Evolutionary conservation across 2,113 vertebrate genomes (phyloP).

Genomic region (Apteryx owenii): DNA sequence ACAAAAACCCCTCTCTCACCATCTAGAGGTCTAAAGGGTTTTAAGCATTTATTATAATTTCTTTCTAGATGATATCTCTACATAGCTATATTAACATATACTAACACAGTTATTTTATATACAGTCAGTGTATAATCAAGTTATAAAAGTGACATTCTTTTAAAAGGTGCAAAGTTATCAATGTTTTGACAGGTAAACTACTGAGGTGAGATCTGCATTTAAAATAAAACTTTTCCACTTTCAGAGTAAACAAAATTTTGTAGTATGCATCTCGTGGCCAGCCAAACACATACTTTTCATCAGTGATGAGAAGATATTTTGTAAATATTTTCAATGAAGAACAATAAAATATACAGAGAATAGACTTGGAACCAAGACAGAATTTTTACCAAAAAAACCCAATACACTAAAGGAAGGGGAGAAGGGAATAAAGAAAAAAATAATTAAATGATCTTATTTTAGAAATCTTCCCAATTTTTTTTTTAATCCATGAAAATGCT

Average conservation of each 20-base stretch:
- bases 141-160: constrained; percentile 72
- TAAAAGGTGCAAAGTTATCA: constrained; percentile 73
- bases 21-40: constrained; percentile 25
- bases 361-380: background rate
- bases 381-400: background rate
- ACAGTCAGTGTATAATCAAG: constrained; percentile 70
- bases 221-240: constrained; percentile 9
- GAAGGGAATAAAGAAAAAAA: background rate
- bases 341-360: constrained; percentile 1
- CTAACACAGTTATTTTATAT: constrained; percentile 65
- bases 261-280: background rate
- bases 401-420: background rate
- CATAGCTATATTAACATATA: constrained; percentile 58
- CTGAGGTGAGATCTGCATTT: constrained; percentile 15
- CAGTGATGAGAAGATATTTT: background rate
- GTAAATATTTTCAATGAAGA: background rate
- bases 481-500: background rate
- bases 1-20: background rate
- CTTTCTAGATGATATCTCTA: constrained; percentile 38
- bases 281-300: background rate
- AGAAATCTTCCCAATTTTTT: background rate
- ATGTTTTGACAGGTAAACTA: constrained; percentile 56
- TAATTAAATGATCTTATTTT: background rate
- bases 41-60: constrained; percentile 58
- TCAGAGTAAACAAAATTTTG: background rate